Conservation (phyloP, 64 coral and sea anemone genomes). For the Montipora cactus region DNA sequence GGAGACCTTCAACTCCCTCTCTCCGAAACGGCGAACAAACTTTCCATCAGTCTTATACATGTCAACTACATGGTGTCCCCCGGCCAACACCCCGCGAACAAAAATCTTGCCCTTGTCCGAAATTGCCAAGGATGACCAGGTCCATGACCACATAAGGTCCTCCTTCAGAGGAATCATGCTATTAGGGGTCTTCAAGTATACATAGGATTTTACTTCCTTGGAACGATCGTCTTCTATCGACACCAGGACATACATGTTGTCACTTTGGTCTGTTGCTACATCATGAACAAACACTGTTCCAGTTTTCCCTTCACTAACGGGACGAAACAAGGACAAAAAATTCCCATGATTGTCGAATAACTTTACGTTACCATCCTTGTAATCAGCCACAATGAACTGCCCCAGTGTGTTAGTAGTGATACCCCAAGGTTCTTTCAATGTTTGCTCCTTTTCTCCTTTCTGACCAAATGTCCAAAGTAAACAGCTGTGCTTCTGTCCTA, state of each 20-base stretch:
- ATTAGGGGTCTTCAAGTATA: neutral
- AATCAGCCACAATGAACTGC: slow-evolving; percentile 54
- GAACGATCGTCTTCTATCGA: neutral
- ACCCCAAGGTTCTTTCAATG: neutral
- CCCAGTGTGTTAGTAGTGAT: slow-evolving; percentile 23
- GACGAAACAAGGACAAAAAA: slow-evolving; percentile 5
- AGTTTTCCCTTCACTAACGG: neutral
- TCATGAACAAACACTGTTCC: neutral
- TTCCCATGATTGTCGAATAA: slow-evolving; percentile 47
- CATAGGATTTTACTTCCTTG: neutral
- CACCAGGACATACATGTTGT: slow-evolving; percentile 26
- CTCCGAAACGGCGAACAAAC: slow-evolving; percentile 28
- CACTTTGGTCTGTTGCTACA: slow-evolving; percentile 44
- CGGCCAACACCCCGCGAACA: neutral
- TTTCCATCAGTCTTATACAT: slow-evolving; percentile 20
- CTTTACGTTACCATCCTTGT: slow-evolving; percentile 19
- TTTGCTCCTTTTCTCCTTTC: neutral
- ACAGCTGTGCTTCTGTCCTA: neutral
- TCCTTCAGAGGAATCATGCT: neutral
- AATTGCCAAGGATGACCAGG: neutral
- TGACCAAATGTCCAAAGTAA: slow-evolving; percentile 43
- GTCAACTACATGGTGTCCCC: slow-evolving; percentile 1
- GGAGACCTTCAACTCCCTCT: neutral
- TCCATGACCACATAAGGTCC: neutral
- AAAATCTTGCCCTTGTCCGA: slow-evolving; percentile 16